Percentiles rank a stretch among this genome's conserved stretches.
phyloP scores from a whole-genome alignment of 2,888 invertebrate genomes.

The Nomada hirtipes region DNA sequence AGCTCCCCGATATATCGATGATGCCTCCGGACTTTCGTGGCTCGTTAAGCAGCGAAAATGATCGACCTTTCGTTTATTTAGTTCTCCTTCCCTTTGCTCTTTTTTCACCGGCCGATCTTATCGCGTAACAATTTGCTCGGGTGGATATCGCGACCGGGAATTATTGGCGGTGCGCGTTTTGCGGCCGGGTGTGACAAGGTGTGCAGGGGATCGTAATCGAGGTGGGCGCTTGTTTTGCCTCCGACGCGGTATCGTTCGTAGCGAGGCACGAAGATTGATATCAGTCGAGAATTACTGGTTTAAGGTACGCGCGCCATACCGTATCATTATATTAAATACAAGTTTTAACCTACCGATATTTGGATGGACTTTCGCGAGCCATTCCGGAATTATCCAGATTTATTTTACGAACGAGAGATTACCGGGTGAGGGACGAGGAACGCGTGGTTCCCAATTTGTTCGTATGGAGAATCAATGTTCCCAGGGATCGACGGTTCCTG shows the following conservation, averaged over 20 bases:
- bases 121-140: constrained; percentile 52
- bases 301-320: background rate
- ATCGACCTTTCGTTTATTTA: constrained; percentile 5
- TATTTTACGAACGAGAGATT: background rate
- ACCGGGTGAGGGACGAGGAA: too few relatives aligned
- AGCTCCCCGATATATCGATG: constrained; percentile 27
- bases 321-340: constrained; percentile 8
- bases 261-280: constrained; percentile 7
- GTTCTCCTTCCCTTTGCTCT: background rate
- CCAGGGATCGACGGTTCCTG: background rate
- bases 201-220: constrained; percentile 24
- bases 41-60: constrained; percentile 44
- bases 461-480: background rate
- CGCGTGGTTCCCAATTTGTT: background rate
- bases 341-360: background rate
- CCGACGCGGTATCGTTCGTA: constrained; percentile 28
- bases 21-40: constrained; percentile 24
- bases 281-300: constrained; percentile 19
- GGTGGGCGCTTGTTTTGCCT: constrained; percentile 12
- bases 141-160: constrained; percentile 15
- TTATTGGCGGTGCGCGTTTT: constrained; percentile 25
- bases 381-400: background rate
- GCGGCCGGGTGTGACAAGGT: constrained; percentile 25
- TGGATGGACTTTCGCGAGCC: background rate
- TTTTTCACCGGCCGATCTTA: constrained; percentile 18